Conservation (phyloP, 2,888 invertebrate species). For the Cotesia congregata region DNA sequence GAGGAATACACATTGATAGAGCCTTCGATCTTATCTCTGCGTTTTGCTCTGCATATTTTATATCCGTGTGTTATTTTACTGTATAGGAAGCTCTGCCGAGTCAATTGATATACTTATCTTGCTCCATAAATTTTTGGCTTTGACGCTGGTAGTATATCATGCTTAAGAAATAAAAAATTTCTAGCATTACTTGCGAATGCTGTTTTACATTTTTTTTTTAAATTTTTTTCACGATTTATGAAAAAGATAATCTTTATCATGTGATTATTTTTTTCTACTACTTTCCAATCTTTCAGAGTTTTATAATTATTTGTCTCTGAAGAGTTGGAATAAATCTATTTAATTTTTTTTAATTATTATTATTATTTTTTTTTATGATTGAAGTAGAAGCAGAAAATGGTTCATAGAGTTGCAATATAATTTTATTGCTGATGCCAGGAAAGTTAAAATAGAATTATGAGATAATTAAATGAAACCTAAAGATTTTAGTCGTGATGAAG, state of each 20-base stretch:
- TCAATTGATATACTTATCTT: constrained; percentile 30
- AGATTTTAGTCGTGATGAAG: not conserved
- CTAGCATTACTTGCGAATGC: constrained; percentile 1
- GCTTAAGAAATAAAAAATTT: constrained; percentile 7
- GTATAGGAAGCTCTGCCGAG: constrained; percentile 2
- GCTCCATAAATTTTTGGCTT: constrained; percentile 20
- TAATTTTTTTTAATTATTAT: not conserved
- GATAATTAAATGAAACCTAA: not conserved
- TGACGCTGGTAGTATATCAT: constrained; percentile 30
- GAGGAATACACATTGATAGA: constrained; percentile 17
- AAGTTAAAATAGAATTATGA: not conserved
- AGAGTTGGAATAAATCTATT: too few relatives aligned
- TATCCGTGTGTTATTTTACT: constrained; percentile 10
- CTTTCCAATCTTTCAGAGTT: too few relatives aligned
- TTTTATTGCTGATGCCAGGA: not conserved
- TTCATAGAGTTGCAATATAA: not conserved
- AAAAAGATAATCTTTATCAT: too few relatives aligned
- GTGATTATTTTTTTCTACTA: too few relatives aligned
- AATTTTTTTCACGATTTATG: not conserved
- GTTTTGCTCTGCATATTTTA: constrained; percentile 18
- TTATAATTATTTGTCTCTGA: too few relatives aligned
- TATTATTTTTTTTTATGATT: not conserved
- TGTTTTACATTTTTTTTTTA: not conserved
- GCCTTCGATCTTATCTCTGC: constrained; percentile 29
- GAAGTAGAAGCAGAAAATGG: not conserved